Base-by-base conservation (phyloP, 2,888 invertebrate genomes). In the Cinara cedri region DNA sequence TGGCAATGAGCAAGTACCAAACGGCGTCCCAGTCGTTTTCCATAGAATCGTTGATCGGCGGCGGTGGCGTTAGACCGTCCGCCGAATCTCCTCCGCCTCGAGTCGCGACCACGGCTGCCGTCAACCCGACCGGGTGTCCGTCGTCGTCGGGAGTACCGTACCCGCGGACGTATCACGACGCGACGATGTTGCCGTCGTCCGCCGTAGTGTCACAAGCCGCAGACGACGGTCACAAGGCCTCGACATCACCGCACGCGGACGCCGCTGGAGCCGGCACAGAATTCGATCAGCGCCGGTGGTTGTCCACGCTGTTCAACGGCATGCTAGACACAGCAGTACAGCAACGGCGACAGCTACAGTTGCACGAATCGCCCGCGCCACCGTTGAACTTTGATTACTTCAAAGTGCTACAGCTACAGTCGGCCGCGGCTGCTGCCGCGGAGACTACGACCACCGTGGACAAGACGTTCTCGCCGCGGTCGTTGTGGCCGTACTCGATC, bases 241-340 rank as follows among this genome's bases (percentile, higher is more conserved):
- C 21, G 54, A 9, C 51, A 19, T 85, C 42, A 1, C 24, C 66
- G 13, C 26, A 3, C 14, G 19, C 55, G 16, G 85, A 88, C 78
- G 86, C 88, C 84, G 87, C 86, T 75, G 14, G 9, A 49, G 16
- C 16, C 46, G 57, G n/a, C n/a, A 9, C 34, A 16, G 10, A 46
- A 19, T 13, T 13, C 9, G 46, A 16, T 16, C 72, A n/a, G 13
- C 9, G 42, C 24, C 14, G 60, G 1, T 55, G 19, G 24, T 16
- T 57, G 57, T 46, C 60, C 24, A 54, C 24, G 51, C 19, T 34
- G 42, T 74, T 63, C 34, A 13, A 26, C 63, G 1, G 19, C 51
- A 19, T 44, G 49, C 24, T 42, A 49, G 60, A 60, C 60, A 21
- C 49, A 21, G 34, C 44, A 21, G 34, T 34, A 1, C 46, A 4